Evolutionary conservation across 2,797 vertebrate species (phyloP), one percentile per base, ranked within the genome.

Genomic region (Rhinatrema bivittatum): DNA sequence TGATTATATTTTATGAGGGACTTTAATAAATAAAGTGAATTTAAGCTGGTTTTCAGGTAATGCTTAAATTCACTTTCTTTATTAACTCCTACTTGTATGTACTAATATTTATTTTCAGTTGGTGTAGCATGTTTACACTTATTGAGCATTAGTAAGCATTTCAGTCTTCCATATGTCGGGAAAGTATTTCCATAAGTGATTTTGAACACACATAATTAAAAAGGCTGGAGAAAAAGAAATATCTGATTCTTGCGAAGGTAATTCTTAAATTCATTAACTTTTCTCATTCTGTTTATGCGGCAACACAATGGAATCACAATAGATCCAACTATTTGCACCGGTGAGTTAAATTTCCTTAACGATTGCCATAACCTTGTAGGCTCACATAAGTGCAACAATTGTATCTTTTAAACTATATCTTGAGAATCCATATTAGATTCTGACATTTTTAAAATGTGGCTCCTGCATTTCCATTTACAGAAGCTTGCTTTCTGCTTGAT

Each of bases 251-350:
- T 0, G n/a, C 70, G n/a, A 58, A 78, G 65, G 50, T 68, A 78
- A 75, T 67, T 71, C 46, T 66, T 67, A 60, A 51, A 59, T 85
- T 65, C 81, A 84, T 82, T 84, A 82, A 84, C 76, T 79, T 56
- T 79, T 87, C 78, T 87, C 74, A 79, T 94, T 95, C 84, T 94
- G 64, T 97, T 91, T 91, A 84, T 87, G 77, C 79, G 85, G 85
- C 88, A 75, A 89, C 88, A 92, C 86, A 87, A 90, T 87, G 92
- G 94, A 92, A 89, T 87, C 86, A 72, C 89, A 93, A 88, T 97
- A 98, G 96, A 97, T 99, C 90, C 96, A 99, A 87, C 94, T 97
- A 79, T 99, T 99, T 97, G 94, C 96, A 81, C 94, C 94, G 96
- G 96, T 99, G 93, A 99, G 94, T 99, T 86, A 81, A 68, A 72